Evolutionary conservation across 2,797 vertebrate species (phyloP).

Genomic region (Poecile montanus): DNA sequence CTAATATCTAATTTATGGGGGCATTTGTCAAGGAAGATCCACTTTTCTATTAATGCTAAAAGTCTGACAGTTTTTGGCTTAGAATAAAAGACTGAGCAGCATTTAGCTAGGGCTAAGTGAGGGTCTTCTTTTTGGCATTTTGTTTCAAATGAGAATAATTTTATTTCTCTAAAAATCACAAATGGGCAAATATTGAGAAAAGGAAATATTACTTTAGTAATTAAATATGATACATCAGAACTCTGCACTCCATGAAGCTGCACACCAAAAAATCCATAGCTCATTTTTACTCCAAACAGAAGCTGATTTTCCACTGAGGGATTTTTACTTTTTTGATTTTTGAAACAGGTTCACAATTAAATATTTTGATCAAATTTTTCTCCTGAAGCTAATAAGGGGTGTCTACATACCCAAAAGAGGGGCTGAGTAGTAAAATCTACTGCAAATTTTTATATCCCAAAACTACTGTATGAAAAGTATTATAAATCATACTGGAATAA

Average conservation of each 20-base stretch:
- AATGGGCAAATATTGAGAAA: conserved; percentile 21
- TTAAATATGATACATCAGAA: background rate
- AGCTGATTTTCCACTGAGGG: background rate
- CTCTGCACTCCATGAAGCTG: background rate
- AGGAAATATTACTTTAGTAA: background rate
- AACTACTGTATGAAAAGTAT: background rate
- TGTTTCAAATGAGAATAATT: background rate
- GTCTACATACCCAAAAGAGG: background rate
- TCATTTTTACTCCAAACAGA: background rate
- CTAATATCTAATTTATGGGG: conserved; percentile 75
- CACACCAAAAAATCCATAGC: background rate
- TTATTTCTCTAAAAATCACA: conserved; percentile 3
- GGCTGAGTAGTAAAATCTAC: background rate
- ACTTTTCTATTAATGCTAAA: conserved; percentile 56
- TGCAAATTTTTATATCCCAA: background rate
- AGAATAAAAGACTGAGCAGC: conserved; percentile 9
- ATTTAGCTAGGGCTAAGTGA: conserved; percentile 27
- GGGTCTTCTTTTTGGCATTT: conserved; percentile 6
- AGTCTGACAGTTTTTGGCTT: conserved; percentile 44
- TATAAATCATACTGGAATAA: background rate
- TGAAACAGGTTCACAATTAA: background rate
- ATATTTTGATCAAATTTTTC: background rate
- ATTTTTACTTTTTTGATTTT: background rate
- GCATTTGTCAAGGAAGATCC: conserved; percentile 70
- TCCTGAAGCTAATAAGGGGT: background rate